Evolutionary conservation across 1,140 invertebrate genomes (phyloP).

Genomic region (Macrosteles quadrilineatus): DNA sequence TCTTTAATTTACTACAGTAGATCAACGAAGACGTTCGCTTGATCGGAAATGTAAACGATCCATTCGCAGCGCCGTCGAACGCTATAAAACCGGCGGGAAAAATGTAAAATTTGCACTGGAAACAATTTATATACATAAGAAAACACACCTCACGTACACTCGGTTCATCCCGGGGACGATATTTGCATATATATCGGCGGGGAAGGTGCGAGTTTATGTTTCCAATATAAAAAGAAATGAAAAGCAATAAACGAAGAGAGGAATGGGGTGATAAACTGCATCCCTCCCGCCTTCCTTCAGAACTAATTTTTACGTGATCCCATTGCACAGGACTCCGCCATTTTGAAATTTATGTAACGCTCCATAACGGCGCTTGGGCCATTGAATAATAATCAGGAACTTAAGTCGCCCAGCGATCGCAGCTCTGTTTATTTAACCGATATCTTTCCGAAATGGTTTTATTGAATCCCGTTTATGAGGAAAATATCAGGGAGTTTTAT

Average conservation of each 20-base stretch:
- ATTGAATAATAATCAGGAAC: constrained; percentile 32
- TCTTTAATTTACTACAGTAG: too few relatives aligned
- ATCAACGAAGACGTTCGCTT: too few relatives aligned
- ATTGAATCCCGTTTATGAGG: too few relatives aligned
- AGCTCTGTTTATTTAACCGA: too few relatives aligned
- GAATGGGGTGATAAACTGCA: constrained; percentile 5
- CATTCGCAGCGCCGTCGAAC: background rate
- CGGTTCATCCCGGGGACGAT: constrained; percentile 13
- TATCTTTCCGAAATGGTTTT: too few relatives aligned
- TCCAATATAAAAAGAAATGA: constrained; percentile 37
- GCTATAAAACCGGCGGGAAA: too few relatives aligned
- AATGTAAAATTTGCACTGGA: background rate
- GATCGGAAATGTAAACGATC: too few relatives aligned
- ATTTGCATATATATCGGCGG: constrained; percentile 36
- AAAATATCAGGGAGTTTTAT: too few relatives aligned
- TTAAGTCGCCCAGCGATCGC: too few relatives aligned
- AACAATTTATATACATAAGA: constrained; percentile 3
- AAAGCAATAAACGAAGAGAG: constrained; percentile 34
- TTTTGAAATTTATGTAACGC: constrained; percentile 34
- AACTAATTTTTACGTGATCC: constrained; percentile 27
- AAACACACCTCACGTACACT: constrained; percentile 8
- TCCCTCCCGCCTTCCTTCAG: background rate
- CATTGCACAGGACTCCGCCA: constrained; percentile 13
- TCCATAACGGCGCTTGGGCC: constrained; percentile 30
- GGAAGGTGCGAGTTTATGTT: constrained; percentile 27